Conservation (phyloP, 2,113 vertebrate species). For the Saguinus midas region DNA sequence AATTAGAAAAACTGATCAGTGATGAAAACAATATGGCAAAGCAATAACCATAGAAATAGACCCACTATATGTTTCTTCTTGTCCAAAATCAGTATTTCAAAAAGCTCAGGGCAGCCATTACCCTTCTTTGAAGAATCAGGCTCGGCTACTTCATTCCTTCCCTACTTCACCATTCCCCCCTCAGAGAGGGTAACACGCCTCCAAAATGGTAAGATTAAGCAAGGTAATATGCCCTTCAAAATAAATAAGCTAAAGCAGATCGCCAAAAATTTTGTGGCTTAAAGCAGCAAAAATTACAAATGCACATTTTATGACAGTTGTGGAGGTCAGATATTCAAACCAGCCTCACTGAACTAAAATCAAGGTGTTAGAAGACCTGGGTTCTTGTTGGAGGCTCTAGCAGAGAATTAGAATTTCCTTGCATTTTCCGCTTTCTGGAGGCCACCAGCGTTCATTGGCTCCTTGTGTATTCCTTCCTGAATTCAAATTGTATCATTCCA, state of each 20-base stretch:
- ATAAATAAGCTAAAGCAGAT: neutral
- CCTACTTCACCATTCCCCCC: neutral
- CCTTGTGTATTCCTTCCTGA: neutral
- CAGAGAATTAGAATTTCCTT: neutral
- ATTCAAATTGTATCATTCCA: neutral
- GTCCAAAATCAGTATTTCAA: neutral
- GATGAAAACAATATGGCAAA: neutral
- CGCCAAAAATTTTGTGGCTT: neutral
- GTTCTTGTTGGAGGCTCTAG: neutral
- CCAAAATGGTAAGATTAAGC: neutral
- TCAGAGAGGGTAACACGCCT: neutral
- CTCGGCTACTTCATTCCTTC: neutral
- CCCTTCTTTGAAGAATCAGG: neutral
- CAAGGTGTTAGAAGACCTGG: neutral
- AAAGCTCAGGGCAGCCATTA: accelerated
- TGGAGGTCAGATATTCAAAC: neutral
- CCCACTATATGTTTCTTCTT: accelerated
- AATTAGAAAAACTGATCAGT: neutral
- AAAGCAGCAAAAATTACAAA: neutral
- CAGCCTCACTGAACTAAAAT: neutral
- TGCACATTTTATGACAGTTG: neutral
- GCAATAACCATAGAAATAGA: neutral
- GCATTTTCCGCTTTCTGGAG: neutral
- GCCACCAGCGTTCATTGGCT: neutral
- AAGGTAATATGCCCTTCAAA: neutral